phyloP scores from a whole-genome alignment of 1,140 invertebrate genomes.

The Bombus waltoni region DNA sequence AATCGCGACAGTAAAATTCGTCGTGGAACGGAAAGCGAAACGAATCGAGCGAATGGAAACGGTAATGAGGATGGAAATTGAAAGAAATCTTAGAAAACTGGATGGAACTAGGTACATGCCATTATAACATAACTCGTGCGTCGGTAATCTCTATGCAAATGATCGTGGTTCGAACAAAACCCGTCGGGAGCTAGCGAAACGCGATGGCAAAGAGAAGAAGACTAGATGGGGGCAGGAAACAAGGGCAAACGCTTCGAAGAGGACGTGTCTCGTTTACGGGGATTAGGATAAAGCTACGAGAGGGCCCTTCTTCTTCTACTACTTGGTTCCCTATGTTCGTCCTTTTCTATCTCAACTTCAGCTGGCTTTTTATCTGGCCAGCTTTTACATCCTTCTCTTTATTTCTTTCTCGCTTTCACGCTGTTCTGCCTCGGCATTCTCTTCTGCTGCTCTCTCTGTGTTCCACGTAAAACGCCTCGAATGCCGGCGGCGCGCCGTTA shows the following conservation, averaged over 20 bases:
- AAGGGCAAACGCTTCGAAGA: slow-evolving; percentile 28
- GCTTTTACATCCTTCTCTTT: neutral
- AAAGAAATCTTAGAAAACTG: neutral
- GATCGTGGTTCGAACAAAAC: slow-evolving; percentile 17
- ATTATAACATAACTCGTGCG: neutral
- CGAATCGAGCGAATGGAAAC: neutral
- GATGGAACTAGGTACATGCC: neutral
- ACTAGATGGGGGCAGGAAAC: slow-evolving; percentile 9
- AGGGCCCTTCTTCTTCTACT: neutral
- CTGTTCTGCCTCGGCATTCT: neutral
- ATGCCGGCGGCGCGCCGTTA: slow-evolving; percentile 70
- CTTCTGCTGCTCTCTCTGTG: slow-evolving; percentile 13
- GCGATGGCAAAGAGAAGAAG: slow-evolving; percentile 13
- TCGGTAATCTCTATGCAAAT: slow-evolving; percentile 39
- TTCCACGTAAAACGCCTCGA: slow-evolving; percentile 58
- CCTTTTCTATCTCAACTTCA: neutral
- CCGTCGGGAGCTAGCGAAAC: neutral
- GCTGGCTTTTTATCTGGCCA: slow-evolving; percentile 51
- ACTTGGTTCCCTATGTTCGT: neutral
- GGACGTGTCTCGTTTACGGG: slow-evolving; percentile 63
- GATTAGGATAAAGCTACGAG: slow-evolving; percentile 65
- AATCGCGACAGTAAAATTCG: too few species aligned
- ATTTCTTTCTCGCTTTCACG: neutral
- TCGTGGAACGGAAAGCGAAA: neutral
- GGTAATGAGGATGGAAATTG: neutral